Conservation (phyloP, 2,113 vertebrate genomes). For the Arvicanthis niloticus region DNA sequence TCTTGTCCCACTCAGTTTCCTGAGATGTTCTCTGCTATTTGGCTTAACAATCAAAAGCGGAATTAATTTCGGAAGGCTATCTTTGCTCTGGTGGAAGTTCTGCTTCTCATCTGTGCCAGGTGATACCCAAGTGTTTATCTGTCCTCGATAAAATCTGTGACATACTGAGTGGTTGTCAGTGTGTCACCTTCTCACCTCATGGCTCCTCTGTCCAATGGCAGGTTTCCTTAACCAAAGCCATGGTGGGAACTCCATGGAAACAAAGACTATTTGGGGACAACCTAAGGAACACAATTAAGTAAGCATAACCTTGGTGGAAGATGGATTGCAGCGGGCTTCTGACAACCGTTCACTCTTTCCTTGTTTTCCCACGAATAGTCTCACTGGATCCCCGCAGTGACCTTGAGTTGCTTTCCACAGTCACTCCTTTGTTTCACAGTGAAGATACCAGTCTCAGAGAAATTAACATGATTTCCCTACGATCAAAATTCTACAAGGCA, state of each 20-base stretch:
- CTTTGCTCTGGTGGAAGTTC: neutral
- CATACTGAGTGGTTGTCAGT: neutral
- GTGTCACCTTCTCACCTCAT: neutral
- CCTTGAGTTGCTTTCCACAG: neutral
- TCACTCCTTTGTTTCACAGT: neutral
- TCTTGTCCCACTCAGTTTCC: neutral
- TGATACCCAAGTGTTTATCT: conserved; percentile 21
- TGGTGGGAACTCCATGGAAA: conserved; percentile 1
- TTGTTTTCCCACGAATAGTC: conserved; percentile 43
- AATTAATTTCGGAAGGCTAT: neutral
- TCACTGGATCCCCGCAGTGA: neutral
- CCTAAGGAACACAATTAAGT: conserved; percentile 42
- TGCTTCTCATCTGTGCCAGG: conserved; percentile 34
- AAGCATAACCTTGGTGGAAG: conserved; percentile 21
- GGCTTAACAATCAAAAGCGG: neutral
- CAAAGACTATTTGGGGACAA: neutral
- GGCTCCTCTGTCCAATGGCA: neutral
- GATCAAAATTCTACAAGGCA: conserved; percentile 15
- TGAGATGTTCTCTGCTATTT: conserved; percentile 16
- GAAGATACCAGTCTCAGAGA: conserved; percentile 13
- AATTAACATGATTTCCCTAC: neutral
- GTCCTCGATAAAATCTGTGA: conserved; percentile 51
- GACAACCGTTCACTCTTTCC: neutral
- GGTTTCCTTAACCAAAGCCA: conserved; percentile 33
- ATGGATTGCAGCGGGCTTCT: neutral